A percentile compares a stretch with the other conserved stretches of the same genome.
Conservation (phyloP, 1,140 invertebrate genomes). For the Dreissena polymorpha region DNA sequence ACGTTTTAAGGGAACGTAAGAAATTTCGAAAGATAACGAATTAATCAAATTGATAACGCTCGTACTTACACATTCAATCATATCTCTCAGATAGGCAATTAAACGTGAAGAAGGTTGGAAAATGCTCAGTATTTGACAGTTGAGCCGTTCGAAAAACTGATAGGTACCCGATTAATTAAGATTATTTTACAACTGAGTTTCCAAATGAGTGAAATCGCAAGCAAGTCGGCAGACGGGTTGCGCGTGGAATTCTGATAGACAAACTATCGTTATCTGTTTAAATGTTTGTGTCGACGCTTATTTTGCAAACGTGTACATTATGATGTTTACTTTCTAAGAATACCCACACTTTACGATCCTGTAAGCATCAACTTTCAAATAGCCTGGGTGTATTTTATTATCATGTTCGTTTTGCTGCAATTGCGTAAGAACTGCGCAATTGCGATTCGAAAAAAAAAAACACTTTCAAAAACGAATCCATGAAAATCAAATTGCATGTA, state of each 20-base stretch:
- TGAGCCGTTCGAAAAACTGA: neutral
- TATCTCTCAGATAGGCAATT: neutral
- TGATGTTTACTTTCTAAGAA: neutral
- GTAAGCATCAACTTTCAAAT: neutral
- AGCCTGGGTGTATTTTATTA: neutral
- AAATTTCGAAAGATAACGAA: conserved; percentile 1
- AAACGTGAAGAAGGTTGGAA: neutral
- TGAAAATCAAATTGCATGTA: too few species aligned
- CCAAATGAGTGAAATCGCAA: conserved; percentile 4
- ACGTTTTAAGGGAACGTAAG: too few species aligned
- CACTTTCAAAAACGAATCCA: too few species aligned
- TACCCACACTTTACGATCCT: neutral
- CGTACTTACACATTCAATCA: neutral
- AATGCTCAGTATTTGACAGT: neutral
- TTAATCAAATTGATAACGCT: neutral
- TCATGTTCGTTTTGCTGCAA: neutral
- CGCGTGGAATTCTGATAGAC: neutral
- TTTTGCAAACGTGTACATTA: neutral
- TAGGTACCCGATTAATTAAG: neutral
- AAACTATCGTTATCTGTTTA: neutral
- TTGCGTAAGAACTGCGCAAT: too few species aligned
- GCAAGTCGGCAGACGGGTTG: neutral
- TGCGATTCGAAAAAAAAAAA: too few species aligned
- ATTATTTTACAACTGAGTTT: conserved; percentile 4
- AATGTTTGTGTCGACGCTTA: neutral